phyloP scores from a whole-genome alignment of 2,888 invertebrate species.

The Troides oblongomaculatus region DNA sequence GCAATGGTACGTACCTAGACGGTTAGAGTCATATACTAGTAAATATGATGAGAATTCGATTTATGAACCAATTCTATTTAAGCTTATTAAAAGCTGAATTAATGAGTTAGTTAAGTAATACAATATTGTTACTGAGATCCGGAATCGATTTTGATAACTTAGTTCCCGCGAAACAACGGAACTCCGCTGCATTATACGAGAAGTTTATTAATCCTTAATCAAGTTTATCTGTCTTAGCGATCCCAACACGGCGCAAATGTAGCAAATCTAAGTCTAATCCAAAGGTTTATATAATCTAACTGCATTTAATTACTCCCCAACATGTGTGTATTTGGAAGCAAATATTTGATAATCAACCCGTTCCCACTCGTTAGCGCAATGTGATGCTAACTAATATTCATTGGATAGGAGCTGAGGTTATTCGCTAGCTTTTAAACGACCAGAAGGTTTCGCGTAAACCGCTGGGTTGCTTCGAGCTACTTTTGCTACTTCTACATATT shows the following conservation, averaged over 20 bases:
- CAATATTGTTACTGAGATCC: no score
- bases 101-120: no score
- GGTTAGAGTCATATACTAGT: no score
- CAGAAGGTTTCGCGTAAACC: no score
- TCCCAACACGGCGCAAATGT: slow-evolving; percentile 3
- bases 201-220: slow-evolving; percentile 19
- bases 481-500: no score
- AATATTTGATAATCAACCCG: slow-evolving; percentile 29
- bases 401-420: not conserved
- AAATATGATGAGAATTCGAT: no score
- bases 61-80: no score
- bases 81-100: no score
- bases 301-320: slow-evolving; percentile 19
- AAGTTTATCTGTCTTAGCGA: slow-evolving; percentile 12
- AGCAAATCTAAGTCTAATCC: slow-evolving; percentile 3
- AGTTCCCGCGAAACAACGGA: not conserved
- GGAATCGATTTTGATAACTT: not conserved
- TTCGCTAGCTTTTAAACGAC: no score
- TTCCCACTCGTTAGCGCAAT: slow-evolving; percentile 21
- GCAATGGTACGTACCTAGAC: no score
- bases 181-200: not conserved
- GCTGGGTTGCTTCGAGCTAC: no score
- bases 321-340: slow-evolving; percentile 19
- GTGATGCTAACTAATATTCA: slow-evolving; percentile 26
- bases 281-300: slow-evolving; percentile 14